Evolutionary conservation across 2,888 invertebrate genomes (phyloP).

Genomic region (Philhelius pedissequus): DNA sequence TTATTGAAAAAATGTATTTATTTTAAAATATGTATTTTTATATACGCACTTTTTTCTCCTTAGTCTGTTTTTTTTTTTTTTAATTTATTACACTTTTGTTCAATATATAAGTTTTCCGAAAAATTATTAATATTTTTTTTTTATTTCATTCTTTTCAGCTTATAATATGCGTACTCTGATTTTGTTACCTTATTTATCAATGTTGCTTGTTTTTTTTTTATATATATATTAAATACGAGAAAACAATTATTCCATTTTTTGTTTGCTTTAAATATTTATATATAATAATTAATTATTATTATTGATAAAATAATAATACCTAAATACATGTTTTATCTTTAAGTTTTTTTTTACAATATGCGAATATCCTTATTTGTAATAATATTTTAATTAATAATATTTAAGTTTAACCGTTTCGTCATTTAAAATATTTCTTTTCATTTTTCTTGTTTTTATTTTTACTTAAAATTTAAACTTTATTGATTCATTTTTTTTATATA

Average conservation of each 20-base stretch:
- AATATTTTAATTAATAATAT: conserved; percentile 44
- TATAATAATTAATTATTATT: conserved; percentile 65
- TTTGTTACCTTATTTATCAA: conserved; percentile 49
- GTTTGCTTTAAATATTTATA: conserved; percentile 56
- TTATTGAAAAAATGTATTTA: conserved; percentile 70
- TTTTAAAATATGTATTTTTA: conserved; percentile 70
- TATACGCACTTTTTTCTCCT: conserved; percentile 63
- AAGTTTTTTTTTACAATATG: conserved; percentile 56
- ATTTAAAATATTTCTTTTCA: conserved; percentile 54
- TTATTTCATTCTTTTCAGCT: conserved; percentile 34
- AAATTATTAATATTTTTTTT: conserved; percentile 51
- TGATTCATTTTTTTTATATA: conserved; percentile 35
- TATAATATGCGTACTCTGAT: conserved; percentile 61
- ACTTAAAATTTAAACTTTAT: conserved; percentile 51
- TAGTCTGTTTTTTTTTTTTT: conserved; percentile 59
- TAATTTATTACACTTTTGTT: conserved; percentile 55
- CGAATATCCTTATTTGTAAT: conserved; percentile 62
- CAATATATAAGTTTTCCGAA: conserved; percentile 66
- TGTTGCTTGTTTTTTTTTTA: conserved; percentile 24
- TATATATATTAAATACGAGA: conserved; percentile 51
- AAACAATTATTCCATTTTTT: conserved; percentile 51
- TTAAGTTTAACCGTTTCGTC: conserved; percentile 58
- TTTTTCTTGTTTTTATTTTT: not conserved
- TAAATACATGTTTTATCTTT: conserved; percentile 57
- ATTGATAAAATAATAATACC: conserved; percentile 69